Conservation (phyloP, 2,113 vertebrate species). For the Clupea harengus region DNA sequence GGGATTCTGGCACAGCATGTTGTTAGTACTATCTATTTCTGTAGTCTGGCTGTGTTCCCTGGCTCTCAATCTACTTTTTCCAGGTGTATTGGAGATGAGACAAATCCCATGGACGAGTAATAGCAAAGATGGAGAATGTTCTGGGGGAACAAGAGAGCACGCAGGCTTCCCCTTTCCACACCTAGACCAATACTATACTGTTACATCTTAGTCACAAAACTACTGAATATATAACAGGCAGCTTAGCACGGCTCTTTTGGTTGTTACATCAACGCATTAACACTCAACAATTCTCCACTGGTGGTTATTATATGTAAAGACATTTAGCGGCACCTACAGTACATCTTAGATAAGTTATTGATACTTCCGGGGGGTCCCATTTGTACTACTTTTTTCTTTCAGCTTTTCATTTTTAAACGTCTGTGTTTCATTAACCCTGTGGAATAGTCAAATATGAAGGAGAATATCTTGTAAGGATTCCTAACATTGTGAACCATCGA, state of each 20-base stretch:
- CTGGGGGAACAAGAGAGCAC: background rate
- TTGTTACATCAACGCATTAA: background rate
- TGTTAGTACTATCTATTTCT: background rate
- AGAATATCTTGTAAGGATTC: background rate
- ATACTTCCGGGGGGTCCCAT: background rate
- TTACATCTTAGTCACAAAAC: background rate
- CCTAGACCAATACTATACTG: background rate
- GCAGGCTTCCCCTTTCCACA: background rate
- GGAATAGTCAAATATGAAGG: background rate
- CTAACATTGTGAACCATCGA: background rate
- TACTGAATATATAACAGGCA: background rate
- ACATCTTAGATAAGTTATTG: background rate
- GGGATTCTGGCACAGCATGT: background rate
- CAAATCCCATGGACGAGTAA: background rate
- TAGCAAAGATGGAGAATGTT: background rate
- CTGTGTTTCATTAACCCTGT: background rate
- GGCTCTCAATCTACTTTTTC: background rate
- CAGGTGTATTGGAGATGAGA: conserved; percentile 7
- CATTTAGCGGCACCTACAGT: background rate
- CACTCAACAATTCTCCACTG: background rate
- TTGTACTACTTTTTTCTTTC: background rate
- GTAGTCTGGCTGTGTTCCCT: conserved; percentile 7
- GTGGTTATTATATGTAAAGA: background rate
- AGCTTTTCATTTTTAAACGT: background rate
- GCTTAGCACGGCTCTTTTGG: background rate